These are phyloP conservation scores for Cercopithecus petaurista DNA, from an alignment of 2,797 vertebrate genomes.

Conservation along the genomic window DNA sequence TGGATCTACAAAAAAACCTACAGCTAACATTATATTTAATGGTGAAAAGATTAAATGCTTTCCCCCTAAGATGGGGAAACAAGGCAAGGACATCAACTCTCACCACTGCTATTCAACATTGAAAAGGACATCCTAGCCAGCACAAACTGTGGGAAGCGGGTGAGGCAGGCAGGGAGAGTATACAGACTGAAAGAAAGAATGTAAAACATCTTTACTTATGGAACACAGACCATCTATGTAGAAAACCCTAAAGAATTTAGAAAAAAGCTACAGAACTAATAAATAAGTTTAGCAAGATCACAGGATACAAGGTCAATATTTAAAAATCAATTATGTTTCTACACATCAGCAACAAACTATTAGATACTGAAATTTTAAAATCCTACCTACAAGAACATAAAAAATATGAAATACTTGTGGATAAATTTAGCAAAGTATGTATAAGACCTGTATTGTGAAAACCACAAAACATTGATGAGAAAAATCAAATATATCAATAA, in stretches of 20 bases:
- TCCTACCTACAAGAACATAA: neutral
- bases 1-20: neutral
- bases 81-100: neutral
- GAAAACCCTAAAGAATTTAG: neutral
- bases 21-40: neutral
- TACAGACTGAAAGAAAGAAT: neutral
- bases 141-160: neutral
- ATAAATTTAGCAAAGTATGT: slow-evolving; percentile 8
- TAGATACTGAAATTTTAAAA: neutral
- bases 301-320: neutral
- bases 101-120: neutral
- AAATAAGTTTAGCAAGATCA: neutral
- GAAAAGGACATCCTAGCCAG: neutral
- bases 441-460: neutral
- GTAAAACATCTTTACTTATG: neutral
- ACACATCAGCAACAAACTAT: neutral
- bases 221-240: neutral
- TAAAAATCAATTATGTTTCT: neutral
- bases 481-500: slow-evolving; percentile 29
- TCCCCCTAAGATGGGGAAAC: neutral
- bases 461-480: neutral
- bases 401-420: neutral
- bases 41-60: neutral
- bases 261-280: slow-evolving; percentile 8
- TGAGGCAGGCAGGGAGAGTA: neutral